phyloP scores from a whole-genome alignment of 2,797 vertebrate genomes.

The Moxostoma hubbsi region DNA sequence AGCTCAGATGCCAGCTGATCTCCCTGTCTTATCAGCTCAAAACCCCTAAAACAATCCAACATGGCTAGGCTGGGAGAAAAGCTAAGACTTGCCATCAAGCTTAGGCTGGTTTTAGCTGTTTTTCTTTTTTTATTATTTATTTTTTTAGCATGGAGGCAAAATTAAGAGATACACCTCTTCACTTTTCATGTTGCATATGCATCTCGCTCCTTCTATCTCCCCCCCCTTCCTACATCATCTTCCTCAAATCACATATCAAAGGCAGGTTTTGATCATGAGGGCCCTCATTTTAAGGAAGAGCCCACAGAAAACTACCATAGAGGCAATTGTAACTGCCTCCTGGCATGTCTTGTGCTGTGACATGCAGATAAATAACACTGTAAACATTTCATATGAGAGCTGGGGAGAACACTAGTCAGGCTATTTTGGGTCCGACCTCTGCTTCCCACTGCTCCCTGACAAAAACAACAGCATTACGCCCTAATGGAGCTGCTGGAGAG shows the following conservation, averaged over 20 bases:
- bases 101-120: too few relatives aligned
- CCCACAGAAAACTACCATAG: slow-evolving; percentile 53
- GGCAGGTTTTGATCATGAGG: not conserved
- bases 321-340: slow-evolving; percentile 59
- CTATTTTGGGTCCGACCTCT: slow-evolving; percentile 79
- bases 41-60: too few relatives aligned
- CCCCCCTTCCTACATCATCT: not conserved
- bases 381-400: slow-evolving; percentile 67
- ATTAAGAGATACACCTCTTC: too few relatives aligned
- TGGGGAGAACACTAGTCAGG: slow-evolving; percentile 62
- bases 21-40: too few relatives aligned
- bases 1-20: too few relatives aligned
- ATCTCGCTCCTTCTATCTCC: slow-evolving; percentile 33
- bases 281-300: not conserved
- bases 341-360: slow-evolving; percentile 53
- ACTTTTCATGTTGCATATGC: too few relatives aligned
- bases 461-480: slow-evolving; percentile 66
- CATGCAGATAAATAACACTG: slow-evolving; percentile 59
- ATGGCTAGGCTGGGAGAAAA: too few relatives aligned
- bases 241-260: slow-evolving; percentile 1
- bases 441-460: slow-evolving; percentile 64
- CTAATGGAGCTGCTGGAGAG: slow-evolving; percentile 74
- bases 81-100: too few relatives aligned
- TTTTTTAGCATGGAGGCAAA: too few relatives aligned
- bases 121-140: too few relatives aligned